Percentiles rank a stretch among this genome's conserved stretches.
Evolutionary conservation across 2,797 vertebrate species (phyloP).

Genomic region (Ptychadena robeensis): DNA sequence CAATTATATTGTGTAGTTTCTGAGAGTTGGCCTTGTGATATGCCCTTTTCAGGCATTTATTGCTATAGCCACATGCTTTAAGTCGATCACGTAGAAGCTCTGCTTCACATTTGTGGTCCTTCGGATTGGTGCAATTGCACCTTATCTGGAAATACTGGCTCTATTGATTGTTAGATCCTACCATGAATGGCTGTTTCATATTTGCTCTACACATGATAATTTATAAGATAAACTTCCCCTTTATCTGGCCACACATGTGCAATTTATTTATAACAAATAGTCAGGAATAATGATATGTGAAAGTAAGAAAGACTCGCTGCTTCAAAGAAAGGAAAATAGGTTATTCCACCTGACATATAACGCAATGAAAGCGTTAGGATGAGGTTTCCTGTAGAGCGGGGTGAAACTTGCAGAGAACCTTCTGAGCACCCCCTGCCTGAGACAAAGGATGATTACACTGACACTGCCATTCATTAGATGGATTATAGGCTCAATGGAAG

Average conservation of each 20-base stretch:
- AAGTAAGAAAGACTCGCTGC: constrained; percentile 23
- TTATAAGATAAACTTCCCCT: not conserved
- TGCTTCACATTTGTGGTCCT: too few species aligned
- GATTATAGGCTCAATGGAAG: constrained; percentile 10
- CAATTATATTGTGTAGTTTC: too few species aligned
- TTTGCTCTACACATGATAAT: not conserved
- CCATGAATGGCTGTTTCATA: not conserved
- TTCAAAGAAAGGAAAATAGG: constrained; percentile 39
- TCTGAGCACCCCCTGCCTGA: constrained; percentile 37
- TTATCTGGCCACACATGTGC: not conserved
- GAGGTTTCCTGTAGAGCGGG: constrained; percentile 43
- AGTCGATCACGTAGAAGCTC: too few species aligned
- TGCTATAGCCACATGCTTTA: too few species aligned
- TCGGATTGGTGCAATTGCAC: too few species aligned
- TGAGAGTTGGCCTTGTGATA: too few species aligned
- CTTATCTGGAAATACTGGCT: too few species aligned
- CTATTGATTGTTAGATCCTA: not conserved
- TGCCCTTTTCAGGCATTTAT: too few species aligned
- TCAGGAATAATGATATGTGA: constrained; percentile 20
- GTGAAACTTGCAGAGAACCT: constrained; percentile 28
- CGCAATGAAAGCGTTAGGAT: constrained; percentile 18
- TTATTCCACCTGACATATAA: constrained; percentile 43
- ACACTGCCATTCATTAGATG: constrained; percentile 50
- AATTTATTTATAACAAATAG: constrained; percentile 32
- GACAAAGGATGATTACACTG: constrained; percentile 52